Evolutionary conservation across 2,888 invertebrate genomes (phyloP).

Genomic region (Criorhina ranunculi): DNA sequence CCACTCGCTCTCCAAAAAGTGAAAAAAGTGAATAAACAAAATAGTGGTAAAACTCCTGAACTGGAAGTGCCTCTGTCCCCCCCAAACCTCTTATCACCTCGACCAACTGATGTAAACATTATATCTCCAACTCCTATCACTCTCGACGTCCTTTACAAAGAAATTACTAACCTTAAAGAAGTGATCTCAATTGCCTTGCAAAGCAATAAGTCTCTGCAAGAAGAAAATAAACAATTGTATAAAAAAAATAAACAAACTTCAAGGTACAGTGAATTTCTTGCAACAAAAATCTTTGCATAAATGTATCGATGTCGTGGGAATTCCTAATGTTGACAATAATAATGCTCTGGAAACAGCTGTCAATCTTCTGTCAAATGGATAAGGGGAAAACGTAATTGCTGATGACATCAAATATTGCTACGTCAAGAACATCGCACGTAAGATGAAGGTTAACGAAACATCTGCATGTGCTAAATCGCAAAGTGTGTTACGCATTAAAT

Average conservation of each 20-base stretch:
- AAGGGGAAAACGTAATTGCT: background rate
- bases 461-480: background rate
- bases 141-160: background rate
- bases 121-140: background rate
- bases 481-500: background rate
- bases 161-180: background rate
- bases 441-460: background rate
- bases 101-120: background rate
- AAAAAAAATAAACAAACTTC: background rate
- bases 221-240: background rate
- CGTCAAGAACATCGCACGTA: background rate
- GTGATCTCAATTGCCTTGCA: background rate
- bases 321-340: background rate
- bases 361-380: background rate
- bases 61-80: background rate
- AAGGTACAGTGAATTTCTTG: background rate
- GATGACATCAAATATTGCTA: slow-evolving; percentile 1
- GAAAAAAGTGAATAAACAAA: background rate
- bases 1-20: background rate
- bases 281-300: background rate
- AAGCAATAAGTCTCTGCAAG: background rate
- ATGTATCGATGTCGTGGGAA: background rate
- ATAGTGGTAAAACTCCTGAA: background rate
- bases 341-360: background rate
- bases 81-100: background rate